Percentiles rank a stretch among this genome's conserved stretches.
These are phyloP conservation scores for Meandrina meandrites DNA, from an alignment of 92 coral and sea anemone genomes.

Conservation along the genomic window DNA sequence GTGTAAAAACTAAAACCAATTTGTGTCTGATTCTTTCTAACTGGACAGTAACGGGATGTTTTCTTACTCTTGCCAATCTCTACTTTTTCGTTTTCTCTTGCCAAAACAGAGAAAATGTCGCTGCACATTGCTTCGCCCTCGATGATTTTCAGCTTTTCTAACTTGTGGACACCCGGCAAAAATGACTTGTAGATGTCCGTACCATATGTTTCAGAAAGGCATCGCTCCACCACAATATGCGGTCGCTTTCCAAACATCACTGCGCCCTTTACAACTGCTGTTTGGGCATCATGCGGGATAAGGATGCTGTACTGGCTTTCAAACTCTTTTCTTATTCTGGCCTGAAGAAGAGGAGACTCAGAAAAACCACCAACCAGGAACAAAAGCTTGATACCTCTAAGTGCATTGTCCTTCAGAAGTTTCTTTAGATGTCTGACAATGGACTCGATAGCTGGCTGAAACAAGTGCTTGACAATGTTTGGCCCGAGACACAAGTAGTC, in stretches of 20 bases:
- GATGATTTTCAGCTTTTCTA: background rate
- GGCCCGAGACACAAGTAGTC: conserved; percentile 40
- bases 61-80: conserved; percentile 30
- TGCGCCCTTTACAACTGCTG: conserved; percentile 50
- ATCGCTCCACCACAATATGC: conserved; percentile 31
- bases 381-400: conserved; percentile 18
- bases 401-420: conserved; percentile 1
- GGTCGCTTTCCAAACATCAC: conserved; percentile 52
- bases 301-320: conserved; percentile 9
- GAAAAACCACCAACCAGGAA: conserved; percentile 55
- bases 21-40: background rate
- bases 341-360: conserved; percentile 46
- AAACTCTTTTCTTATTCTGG: conserved; percentile 19
- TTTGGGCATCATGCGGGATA: conserved; percentile 41
- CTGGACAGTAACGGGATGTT: background rate
- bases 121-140: conserved; percentile 16
- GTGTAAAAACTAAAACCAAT: conserved; percentile 7
- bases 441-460: conserved; percentile 30
- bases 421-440: conserved; percentile 20
- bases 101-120: conserved; percentile 28
- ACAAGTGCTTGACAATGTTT: conserved; percentile 6
- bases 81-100: conserved; percentile 22
- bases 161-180: background rate
- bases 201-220: conserved; percentile 44
- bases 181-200: background rate